Evolutionary conservation across 2,797 vertebrate genomes (phyloP).

Genomic region (Acrocephalus scirpaceus): DNA sequence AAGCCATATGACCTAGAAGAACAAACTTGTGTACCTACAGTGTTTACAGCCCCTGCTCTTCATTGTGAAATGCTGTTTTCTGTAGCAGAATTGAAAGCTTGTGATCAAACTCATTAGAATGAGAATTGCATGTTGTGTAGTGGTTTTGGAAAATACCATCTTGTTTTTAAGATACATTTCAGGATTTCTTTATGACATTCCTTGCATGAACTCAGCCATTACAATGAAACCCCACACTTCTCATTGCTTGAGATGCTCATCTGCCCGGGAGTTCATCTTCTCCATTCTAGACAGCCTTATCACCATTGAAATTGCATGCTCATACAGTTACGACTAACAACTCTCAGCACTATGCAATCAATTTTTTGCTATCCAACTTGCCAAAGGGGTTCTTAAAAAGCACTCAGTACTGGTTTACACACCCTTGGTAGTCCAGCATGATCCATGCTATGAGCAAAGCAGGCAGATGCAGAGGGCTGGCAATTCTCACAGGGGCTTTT

Average conservation of each 20-base stretch:
- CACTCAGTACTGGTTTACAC: not conserved
- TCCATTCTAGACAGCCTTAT: not conserved
- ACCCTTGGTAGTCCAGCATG: not conserved
- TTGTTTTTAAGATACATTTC: not conserved
- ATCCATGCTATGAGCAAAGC: not conserved
- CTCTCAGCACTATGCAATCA: not conserved
- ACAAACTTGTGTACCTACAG: not conserved
- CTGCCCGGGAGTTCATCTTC: not conserved
- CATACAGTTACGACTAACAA: not conserved
- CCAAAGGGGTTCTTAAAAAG: not conserved
- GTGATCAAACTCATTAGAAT: not conserved
- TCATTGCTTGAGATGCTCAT: not conserved
- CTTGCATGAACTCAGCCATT: not conserved
- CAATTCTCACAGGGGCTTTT: not conserved
- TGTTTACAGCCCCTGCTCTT: not conserved
- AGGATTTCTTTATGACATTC: not conserved
- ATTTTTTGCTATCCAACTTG: not conserved
- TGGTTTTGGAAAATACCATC: not conserved
- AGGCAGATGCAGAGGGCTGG: not conserved
- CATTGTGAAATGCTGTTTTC: not conserved
- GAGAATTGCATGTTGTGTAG: not conserved
- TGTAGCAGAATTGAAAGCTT: not conserved
- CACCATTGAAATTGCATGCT: not conserved
- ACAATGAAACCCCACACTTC: not conserved
- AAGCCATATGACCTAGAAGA: not conserved